Percentiles rank a stretch among this genome's conserved stretches.
These are phyloP conservation scores for Caenorhabditis angaria DNA, from an alignment of 2,888 invertebrate genomes.

Conservation along the genomic window DNA sequence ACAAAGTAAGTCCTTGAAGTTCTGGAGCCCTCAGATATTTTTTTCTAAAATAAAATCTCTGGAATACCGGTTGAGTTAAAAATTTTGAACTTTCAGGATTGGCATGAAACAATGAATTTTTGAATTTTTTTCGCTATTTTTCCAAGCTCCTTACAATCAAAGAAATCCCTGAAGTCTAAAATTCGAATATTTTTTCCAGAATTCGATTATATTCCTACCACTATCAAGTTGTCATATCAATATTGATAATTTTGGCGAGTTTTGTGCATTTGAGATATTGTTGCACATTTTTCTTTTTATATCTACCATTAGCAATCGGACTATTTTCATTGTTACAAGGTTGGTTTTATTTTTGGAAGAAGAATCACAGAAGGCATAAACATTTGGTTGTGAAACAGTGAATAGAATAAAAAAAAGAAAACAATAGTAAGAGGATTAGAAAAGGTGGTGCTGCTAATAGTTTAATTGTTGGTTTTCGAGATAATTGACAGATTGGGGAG, in stretches of 20 bases:
- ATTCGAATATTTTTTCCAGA: conserved; percentile 43
- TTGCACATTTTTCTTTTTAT: conserved; percentile 57
- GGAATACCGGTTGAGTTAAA: not conserved
- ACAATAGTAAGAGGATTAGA: not conserved
- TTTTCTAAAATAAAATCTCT: not conserved
- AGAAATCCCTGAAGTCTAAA: too few species aligned
- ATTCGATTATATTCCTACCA: conserved; percentile 56
- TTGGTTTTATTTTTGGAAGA: not conserved
- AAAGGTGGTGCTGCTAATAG: not conserved
- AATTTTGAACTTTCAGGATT: too few species aligned
- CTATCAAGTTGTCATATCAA: conserved; percentile 52
- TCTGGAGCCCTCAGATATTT: too few species aligned
- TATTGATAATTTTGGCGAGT: conserved; percentile 41
- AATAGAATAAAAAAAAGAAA: not conserved
- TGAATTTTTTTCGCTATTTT: not conserved
- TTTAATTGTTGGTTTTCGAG: conserved; percentile 1
- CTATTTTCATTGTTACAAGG: conserved; percentile 49
- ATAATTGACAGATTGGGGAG: conserved; percentile 1
- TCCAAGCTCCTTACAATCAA: not conserved
- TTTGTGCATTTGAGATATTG: conserved; percentile 49
- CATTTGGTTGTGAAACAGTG: too few species aligned
- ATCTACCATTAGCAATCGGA: conserved; percentile 49
- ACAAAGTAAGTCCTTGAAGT: conserved; percentile 48
- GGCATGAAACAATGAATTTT: too few species aligned
- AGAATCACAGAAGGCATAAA: not conserved